Percentiles rank a stretch among this genome's conserved stretches.
These are phyloP conservation scores for Antennarius maculatus DNA, from an alignment of 2,797 vertebrate species.

Conservation along the genomic window DNA sequence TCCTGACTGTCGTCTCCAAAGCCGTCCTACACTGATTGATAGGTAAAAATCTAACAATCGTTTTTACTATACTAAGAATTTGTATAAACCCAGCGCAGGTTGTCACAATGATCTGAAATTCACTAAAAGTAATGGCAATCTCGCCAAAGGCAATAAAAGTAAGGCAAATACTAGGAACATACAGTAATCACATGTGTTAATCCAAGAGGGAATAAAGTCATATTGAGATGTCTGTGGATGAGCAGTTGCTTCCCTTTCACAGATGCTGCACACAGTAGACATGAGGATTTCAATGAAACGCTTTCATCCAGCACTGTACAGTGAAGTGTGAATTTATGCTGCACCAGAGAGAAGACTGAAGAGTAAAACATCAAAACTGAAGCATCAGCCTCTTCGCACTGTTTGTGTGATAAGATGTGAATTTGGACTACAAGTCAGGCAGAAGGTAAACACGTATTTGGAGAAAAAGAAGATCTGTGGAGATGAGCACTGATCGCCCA, in stretches of 20 bases:
- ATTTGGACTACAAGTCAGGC: not conserved
- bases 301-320: slow-evolving; percentile 15
- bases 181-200: not conserved
- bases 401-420: not conserved
- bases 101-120: no score
- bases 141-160: no score
- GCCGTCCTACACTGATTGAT: no score
- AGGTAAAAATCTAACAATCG: no score
- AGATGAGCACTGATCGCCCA: not conserved
- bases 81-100: no score
- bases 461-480: not conserved
- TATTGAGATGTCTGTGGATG: slow-evolving; percentile 4
- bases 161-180: not conserved
- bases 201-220: slow-evolving; percentile 15
- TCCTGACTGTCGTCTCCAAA: no score
- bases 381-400: not conserved
- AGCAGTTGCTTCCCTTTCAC: not conserved
- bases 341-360: slow-evolving; percentile 1
- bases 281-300: not conserved
- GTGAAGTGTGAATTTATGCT: slow-evolving; percentile 14
- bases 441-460: not conserved
- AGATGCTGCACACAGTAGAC: not conserved
- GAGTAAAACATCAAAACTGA: slow-evolving; percentile 21
- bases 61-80: not conserved
- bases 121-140: no score